Conservation (phyloP, 2,113 vertebrate genomes). For the Pomatostomus ruficeps region DNA sequence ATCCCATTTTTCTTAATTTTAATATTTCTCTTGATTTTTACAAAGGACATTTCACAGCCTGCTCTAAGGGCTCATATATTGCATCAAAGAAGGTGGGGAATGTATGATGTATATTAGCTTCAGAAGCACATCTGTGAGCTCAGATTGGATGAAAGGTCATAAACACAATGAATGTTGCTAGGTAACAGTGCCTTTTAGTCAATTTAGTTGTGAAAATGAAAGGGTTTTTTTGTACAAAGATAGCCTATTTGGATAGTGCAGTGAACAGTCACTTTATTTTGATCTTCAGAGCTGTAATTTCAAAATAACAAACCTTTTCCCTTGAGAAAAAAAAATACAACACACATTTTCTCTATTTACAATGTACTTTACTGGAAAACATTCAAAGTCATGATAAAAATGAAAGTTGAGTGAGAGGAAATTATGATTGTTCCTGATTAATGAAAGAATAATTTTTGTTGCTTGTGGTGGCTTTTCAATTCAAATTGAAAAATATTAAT, state of each 20-base stretch:
- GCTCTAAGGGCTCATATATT: constrained; percentile 35
- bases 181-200: constrained; percentile 83
- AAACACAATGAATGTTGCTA: constrained; percentile 86
- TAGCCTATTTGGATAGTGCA: constrained; percentile 76
- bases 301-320: constrained; percentile 70
- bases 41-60: constrained; percentile 46
- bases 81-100: constrained; percentile 61
- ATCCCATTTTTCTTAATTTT: background rate
- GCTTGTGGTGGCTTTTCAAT: constrained; percentile 24
- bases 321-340: background rate
- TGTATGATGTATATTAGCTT: constrained; percentile 79
- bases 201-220: constrained; percentile 82
- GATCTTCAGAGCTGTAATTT: constrained; percentile 76
- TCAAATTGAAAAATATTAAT: constrained; percentile 40
- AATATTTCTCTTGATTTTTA: constrained; percentile 43
- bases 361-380: constrained; percentile 41
- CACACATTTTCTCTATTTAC: constrained; percentile 54
- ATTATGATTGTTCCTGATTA: constrained; percentile 37
- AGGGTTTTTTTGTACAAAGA: constrained; percentile 75
- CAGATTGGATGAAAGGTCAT: constrained; percentile 82
- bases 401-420: constrained; percentile 43
- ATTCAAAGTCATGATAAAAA: constrained; percentile 51
- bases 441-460: constrained; percentile 46
- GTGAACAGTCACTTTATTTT: constrained; percentile 82
- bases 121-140: constrained; percentile 80